Conservation (phyloP, 2,797 vertebrate species). For the Sebastes hubbsi region DNA sequence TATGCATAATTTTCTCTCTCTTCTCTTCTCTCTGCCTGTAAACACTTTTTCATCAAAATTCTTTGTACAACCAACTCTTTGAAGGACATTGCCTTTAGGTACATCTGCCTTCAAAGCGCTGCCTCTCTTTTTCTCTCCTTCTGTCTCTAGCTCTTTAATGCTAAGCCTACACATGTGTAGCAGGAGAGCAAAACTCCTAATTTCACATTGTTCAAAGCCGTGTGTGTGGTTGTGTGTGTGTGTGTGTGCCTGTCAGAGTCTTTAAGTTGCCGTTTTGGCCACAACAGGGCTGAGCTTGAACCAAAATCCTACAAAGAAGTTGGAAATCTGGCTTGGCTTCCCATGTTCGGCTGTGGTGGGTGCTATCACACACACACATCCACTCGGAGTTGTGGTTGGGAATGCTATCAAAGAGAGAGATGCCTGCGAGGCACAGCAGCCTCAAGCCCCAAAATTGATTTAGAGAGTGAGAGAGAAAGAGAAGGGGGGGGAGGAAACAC, state of each 20-base stretch:
- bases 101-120: slow-evolving; percentile 72
- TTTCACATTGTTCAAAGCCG: slow-evolving; percentile 65
- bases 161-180: slow-evolving; percentile 67
- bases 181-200: slow-evolving; percentile 59
- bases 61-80: slow-evolving; percentile 69
- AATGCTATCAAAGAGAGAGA: slow-evolving; percentile 79
- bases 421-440: slow-evolving; percentile 79
- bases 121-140: slow-evolving; percentile 47
- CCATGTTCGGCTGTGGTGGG: slow-evolving; percentile 70
- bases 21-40: slow-evolving; percentile 41
- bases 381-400: slow-evolving; percentile 70
- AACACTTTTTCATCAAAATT: slow-evolving; percentile 70
- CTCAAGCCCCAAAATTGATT: slow-evolving; percentile 81
- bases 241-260: slow-evolving; percentile 18
- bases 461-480: slow-evolving; percentile 68
- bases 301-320: slow-evolving; percentile 78
- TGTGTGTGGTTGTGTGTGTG: slow-evolving; percentile 20
- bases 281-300: slow-evolving; percentile 61
- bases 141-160: slow-evolving; percentile 59
- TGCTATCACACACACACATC: slow-evolving; percentile 68
- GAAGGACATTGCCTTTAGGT: slow-evolving; percentile 79
- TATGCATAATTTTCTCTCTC: slow-evolving; percentile 53
- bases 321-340: slow-evolving; percentile 72
- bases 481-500: slow-evolving; percentile 36
- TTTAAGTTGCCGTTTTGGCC: slow-evolving; percentile 67